Conservation (phyloP, 2,113 vertebrate genomes). For the Coregonus clupeaformis region DNA sequence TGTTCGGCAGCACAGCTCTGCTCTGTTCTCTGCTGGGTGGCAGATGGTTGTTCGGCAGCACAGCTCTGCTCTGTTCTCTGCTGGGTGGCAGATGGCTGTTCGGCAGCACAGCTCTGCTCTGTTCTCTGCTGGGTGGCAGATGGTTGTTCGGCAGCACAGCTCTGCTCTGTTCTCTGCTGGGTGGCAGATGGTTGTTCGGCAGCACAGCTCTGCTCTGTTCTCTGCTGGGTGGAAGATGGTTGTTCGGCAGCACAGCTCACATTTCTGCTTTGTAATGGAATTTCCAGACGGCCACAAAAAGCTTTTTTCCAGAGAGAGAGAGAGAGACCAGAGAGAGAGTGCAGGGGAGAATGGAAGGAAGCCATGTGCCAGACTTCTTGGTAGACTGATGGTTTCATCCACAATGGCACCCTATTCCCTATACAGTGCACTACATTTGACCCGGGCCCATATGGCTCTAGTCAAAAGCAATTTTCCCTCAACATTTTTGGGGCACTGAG, state of each 20-base stretch:
- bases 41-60: too few relatives aligned
- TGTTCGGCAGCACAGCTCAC: conserved; percentile 26
- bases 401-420: not conserved
- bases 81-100: conserved; percentile 19
- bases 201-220: too few relatives aligned
- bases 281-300: conserved; percentile 56
- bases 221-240: conserved; percentile 20
- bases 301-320: conserved; percentile 36
- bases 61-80: too few relatives aligned
- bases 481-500: too few relatives aligned
- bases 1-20: too few relatives aligned
- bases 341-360: not conserved
- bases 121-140: conserved; percentile 9
- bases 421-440: not conserved
- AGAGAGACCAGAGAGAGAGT: conserved; percentile 37
- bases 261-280: conserved; percentile 58
- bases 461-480: too few relatives aligned
- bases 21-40: conserved; percentile 5
- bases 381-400: too few relatives aligned
- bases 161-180: too few relatives aligned
- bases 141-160: too few relatives aligned
- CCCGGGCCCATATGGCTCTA: too few relatives aligned
- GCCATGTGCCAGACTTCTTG: too few relatives aligned
- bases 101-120: too few relatives aligned
- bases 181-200: conserved; percentile 27